These are phyloP conservation scores for Mactra quadrangularis DNA, from an alignment of 1,140 invertebrate genomes.

Conservation along the genomic window DNA sequence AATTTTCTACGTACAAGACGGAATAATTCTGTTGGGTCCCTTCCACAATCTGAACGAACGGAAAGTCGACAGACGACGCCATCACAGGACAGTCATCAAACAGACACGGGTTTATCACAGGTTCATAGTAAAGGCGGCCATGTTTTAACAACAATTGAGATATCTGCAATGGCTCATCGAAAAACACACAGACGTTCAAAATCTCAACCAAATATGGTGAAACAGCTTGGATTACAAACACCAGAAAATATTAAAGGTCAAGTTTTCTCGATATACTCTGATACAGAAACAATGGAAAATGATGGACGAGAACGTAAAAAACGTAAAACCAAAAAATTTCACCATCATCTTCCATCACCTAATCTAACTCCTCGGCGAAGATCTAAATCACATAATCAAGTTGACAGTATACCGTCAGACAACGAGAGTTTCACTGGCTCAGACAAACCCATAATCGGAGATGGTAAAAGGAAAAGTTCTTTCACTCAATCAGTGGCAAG, in stretches of 20 bases:
- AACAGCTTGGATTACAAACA: constrained; percentile 11
- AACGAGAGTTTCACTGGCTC: constrained; percentile 22
- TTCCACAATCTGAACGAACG: neutral
- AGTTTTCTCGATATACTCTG: constrained; percentile 48
- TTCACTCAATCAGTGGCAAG: too few relatives aligned
- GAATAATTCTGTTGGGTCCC: neutral
- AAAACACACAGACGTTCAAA: constrained; percentile 47
- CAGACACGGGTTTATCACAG: constrained; percentile 3
- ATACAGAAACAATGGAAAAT: constrained; percentile 26
- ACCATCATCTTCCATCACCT: neutral
- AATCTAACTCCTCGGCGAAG: neutral
- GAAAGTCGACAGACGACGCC: constrained; percentile 14
- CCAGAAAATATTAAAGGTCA: constrained; percentile 16
- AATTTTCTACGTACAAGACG: neutral
- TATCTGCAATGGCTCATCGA: constrained; percentile 15
- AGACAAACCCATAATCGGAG: too few relatives aligned
- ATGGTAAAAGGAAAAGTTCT: too few relatives aligned
- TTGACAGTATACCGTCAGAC: neutral
- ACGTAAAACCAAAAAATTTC: neutral
- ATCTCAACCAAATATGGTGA: constrained; percentile 36
- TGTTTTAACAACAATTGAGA: constrained; percentile 37
- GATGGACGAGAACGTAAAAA: constrained; percentile 28
- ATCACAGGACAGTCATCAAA: neutral
- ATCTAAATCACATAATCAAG: constrained; percentile 5
- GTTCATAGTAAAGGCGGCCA: constrained; percentile 40